phyloP scores from a whole-genome alignment of 2,113 vertebrate genomes.

The Rhabdornis inornatus region DNA sequence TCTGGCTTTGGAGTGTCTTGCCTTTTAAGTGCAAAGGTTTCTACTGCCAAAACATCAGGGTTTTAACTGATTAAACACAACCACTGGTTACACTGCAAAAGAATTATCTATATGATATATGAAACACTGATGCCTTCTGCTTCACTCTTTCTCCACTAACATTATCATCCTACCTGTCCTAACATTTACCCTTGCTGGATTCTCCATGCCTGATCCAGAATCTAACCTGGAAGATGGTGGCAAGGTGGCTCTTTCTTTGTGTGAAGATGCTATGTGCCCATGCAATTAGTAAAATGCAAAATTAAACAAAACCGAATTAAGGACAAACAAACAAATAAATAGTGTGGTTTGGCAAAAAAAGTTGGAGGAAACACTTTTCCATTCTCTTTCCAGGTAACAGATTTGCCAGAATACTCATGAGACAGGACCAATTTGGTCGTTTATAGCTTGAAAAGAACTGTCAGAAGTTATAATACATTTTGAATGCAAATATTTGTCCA shows the following conservation, averaged over 20 bases:
- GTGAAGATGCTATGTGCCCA: background rate
- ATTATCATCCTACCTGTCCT: background rate
- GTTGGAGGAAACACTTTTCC: background rate
- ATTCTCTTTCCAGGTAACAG: background rate
- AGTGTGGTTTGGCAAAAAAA: background rate
- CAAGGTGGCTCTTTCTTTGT: background rate
- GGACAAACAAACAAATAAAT: background rate
- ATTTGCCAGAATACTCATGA: background rate
- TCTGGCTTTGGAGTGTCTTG: background rate
- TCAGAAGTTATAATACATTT: background rate
- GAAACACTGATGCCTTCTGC: background rate
- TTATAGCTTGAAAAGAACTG: background rate
- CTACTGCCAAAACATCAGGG: background rate
- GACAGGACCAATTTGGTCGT: background rate
- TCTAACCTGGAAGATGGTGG: background rate
- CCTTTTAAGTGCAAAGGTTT: background rate
- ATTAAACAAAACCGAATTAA: background rate
- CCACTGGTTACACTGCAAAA: background rate
- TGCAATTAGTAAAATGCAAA: background rate
- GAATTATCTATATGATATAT: background rate
- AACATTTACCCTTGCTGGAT: background rate
- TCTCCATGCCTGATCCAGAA: background rate
- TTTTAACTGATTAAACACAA: background rate
- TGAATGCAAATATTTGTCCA: background rate
- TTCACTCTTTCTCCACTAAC: background rate